Conservation (phyloP, 2,113 vertebrate genomes). For the Odobenus rosmarus region DNA sequence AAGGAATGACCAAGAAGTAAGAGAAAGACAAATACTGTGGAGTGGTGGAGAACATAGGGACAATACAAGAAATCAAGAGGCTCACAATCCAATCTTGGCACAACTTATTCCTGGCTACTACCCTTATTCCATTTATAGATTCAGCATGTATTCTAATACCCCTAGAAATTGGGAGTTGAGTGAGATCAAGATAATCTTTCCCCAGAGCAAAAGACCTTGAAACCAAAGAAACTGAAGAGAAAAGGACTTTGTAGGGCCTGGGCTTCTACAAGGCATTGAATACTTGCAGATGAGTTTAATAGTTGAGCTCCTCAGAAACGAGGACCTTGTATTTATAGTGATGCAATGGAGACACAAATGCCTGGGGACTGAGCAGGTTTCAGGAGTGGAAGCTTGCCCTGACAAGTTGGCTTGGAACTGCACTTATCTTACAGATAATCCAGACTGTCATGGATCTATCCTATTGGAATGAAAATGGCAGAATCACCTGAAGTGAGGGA, state of each 20-base stretch:
- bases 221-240: slow-evolving; percentile 68
- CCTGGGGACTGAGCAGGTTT: slow-evolving; percentile 61
- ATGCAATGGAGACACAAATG: slow-evolving; percentile 62
- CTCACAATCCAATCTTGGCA: neutral
- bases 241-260: slow-evolving; percentile 27
- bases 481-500: slow-evolving; percentile 37
- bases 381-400: slow-evolving; percentile 54
- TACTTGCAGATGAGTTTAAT: slow-evolving; percentile 82
- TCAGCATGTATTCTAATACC: slow-evolving; percentile 32
- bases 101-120: neutral
- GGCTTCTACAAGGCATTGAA: fast-evolving
- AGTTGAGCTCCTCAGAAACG: slow-evolving; percentile 32
- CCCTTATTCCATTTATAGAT: slow-evolving; percentile 46
- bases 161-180: slow-evolving; percentile 44
- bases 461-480: slow-evolving; percentile 57
- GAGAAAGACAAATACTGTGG: neutral
- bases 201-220: slow-evolving; percentile 57
- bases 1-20: neutral
- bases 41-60: neutral
- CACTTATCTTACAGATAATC: slow-evolving; percentile 68
- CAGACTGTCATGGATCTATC: slow-evolving; percentile 42
- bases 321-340: slow-evolving; percentile 72
- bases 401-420: slow-evolving; percentile 64
- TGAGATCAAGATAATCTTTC: slow-evolving; percentile 60
- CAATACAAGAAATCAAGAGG: neutral